Base-by-base conservation (phyloP, 1,140 invertebrate species). In the Drosophila kanapiae region DNA sequence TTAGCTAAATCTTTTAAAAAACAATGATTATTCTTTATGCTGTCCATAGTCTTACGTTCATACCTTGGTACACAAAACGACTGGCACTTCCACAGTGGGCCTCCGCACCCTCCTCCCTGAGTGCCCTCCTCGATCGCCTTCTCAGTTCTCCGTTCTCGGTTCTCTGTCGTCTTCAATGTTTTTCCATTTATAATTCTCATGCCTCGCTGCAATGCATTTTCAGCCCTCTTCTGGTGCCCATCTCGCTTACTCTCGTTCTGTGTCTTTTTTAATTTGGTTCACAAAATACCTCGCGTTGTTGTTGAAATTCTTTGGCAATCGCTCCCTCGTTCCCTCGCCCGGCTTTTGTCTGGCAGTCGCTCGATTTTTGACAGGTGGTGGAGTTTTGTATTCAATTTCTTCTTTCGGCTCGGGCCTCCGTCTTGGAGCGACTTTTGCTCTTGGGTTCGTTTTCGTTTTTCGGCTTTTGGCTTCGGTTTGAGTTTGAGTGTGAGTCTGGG, bases 311-410 rank as follows among this genome's bases (percentile, higher is more conserved):
- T 90, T 91, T 84, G 69, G 85, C 84, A 87, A 86, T 82, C 80
- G 57, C 51, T 48, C 48, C 40, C 47, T 47, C 78, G 35, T 64
- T 18, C 27, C 58, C 45, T 49, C 42, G 31, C 53, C 56, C 38
- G 29, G 64, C 53, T 35, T 75, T 63, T 76, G 61, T 76, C 72
- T 77, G 75, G 75, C 81, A 59, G 69, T 91, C 61, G 63, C 79
- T 90, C 82, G 81, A 85, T 91, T 91, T 91, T 91, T 91, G 88
- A 91, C 88, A 91, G 88, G 88, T 91, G 88, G 88, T 90, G 90
- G 88, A 87, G 85, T 87, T 83, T 78, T 86, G 84, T 88, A 87
- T 87, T 87, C 83, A 87, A 87, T 87, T 87, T 87, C 84, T 87
- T 87, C 84, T 80, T 77, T 45, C 63, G 59, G 18, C 23, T 56